Evolutionary conservation across 2,113 vertebrate genomes (phyloP).

Genomic region (Scomber scombrus): DNA sequence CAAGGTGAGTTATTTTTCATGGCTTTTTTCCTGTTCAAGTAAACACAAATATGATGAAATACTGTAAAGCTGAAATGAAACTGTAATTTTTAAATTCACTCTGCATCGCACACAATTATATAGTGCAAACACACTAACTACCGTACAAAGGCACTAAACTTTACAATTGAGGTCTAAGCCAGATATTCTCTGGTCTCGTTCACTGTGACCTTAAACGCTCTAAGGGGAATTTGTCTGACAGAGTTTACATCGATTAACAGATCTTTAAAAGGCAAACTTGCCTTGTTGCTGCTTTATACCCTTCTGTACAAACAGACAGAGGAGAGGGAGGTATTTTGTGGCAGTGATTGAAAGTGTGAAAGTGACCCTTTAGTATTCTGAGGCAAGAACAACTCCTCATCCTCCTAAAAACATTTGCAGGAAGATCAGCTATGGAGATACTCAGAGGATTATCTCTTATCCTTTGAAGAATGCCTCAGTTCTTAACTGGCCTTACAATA

Average conservation of each 20-base stretch:
- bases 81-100: not conserved
- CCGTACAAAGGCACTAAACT: conserved; percentile 28
- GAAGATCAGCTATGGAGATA: conserved; percentile 41
- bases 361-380: conserved; percentile 65
- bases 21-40: not conserved
- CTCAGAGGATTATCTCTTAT: conserved; percentile 67
- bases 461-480: conserved; percentile 66
- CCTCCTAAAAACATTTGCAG: conserved; percentile 58
- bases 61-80: not conserved
- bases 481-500: conserved; percentile 51
- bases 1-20: conserved; percentile 85
- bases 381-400: conserved; percentile 26
- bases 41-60: not conserved
- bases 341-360: conserved; percentile 51
- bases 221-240: conserved; percentile 44
- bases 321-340: conserved; percentile 14
- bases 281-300: conserved; percentile 49
- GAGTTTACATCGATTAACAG: conserved; percentile 54
- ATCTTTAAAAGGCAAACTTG: conserved; percentile 52
- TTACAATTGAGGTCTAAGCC: conserved; percentile 28
- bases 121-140: not conserved
- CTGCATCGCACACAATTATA: not conserved
- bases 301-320: conserved; percentile 34
- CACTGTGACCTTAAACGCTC: conserved; percentile 50
- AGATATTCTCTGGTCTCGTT: conserved; percentile 26